phyloP scores from a whole-genome alignment of 2,797 vertebrate genomes.

The Gila robusta region DNA sequence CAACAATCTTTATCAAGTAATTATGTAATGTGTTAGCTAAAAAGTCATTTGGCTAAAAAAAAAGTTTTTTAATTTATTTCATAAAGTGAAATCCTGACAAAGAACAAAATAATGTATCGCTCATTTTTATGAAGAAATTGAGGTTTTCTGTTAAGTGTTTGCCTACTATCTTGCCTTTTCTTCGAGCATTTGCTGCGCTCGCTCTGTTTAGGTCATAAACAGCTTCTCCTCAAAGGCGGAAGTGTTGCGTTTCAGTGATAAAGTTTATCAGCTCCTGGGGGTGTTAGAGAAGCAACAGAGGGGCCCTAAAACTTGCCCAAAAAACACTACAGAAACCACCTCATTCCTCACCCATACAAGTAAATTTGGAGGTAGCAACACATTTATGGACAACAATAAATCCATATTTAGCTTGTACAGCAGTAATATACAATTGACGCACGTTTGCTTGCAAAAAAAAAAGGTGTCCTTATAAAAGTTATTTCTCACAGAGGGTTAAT shows the following conservation, averaged over 20 bases:
- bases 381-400: not conserved
- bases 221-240: slow-evolving; percentile 66
- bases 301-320: slow-evolving; percentile 66
- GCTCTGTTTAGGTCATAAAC: slow-evolving; percentile 71
- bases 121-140: not conserved
- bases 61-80: too few relatives aligned
- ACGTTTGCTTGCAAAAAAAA: not conserved
- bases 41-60: too few relatives aligned
- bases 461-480: not conserved
- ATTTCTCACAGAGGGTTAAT: slow-evolving; percentile 27
- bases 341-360: slow-evolving; percentile 10
- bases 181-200: not conserved
- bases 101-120: not conserved
- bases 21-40: not conserved
- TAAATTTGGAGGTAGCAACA: not conserved
- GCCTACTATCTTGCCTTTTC: not conserved
- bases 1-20: not conserved
- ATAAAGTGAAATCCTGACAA: not conserved
- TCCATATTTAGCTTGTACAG: slow-evolving; percentile 11
- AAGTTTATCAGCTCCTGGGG: slow-evolving; percentile 79
- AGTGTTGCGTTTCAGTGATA: slow-evolving; percentile 78
- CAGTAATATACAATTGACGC: not conserved
- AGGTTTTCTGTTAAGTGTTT: not conserved
- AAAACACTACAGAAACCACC: slow-evolving; percentile 49
- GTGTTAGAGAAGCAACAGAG: slow-evolving; percentile 70